phyloP scores from a whole-genome alignment of 2,888 invertebrate genomes.

The Cosmia pyralina region DNA sequence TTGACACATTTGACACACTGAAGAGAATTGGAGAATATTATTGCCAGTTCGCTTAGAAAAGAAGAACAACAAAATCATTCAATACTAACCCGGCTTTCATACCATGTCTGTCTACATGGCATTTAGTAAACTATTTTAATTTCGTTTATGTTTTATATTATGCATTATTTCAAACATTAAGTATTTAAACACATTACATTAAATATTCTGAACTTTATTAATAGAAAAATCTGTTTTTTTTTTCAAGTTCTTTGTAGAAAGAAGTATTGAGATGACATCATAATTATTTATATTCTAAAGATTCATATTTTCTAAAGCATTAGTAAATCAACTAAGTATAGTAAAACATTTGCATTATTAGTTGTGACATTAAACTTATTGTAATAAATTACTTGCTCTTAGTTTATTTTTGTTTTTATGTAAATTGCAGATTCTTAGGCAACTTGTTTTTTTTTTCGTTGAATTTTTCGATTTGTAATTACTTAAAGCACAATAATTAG shows the following conservation, averaged over 20 bases:
- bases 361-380: constrained; percentile 9
- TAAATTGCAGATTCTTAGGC: background rate
- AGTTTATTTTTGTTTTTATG: background rate
- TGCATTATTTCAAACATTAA: background rate
- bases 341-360: background rate
- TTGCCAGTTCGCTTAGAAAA: background rate
- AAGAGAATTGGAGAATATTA: background rate
- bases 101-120: background rate
- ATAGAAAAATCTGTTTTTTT: no score
- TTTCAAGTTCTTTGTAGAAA: background rate
- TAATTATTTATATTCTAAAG: background rate
- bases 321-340: background rate
- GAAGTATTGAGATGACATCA: background rate
- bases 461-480: background rate
- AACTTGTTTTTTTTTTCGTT: background rate
- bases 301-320: background rate
- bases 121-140: background rate
- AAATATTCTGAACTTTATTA: no score
- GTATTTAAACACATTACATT: no score
- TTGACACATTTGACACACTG: background rate
- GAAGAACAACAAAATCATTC: background rate
- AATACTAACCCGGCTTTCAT: background rate
- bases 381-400: constrained; percentile 12
- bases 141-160: background rate
- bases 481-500: background rate